A percentile compares a stretch with the other conserved stretches of the same genome.
These are phyloP conservation scores for Drosophila watanabei DNA, from an alignment of 1,140 invertebrate species.

Conservation along the genomic window DNA sequence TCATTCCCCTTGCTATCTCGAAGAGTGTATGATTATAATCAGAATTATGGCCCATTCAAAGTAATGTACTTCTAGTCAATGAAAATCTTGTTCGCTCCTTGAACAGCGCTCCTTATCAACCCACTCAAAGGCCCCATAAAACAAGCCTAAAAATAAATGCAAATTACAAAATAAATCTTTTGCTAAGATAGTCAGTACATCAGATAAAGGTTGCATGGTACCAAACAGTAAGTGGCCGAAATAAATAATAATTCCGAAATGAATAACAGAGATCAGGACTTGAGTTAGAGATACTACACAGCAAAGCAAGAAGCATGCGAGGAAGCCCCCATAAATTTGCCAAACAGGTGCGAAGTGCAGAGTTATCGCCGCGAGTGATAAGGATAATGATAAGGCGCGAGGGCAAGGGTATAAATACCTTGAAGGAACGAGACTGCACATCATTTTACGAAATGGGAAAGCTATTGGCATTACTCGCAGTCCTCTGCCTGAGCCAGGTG, in stretches of 20 bases:
- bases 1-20: slow-evolving; percentile 5
- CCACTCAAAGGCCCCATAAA: not conserved
- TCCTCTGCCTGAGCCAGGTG: slow-evolving; percentile 49
- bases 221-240: not conserved
- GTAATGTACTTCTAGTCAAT: slow-evolving; percentile 35
- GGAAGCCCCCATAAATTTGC: slow-evolving; percentile 45
- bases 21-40: not conserved
- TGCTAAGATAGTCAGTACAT: not conserved
- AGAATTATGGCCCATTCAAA: slow-evolving; percentile 19
- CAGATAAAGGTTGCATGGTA: not conserved
- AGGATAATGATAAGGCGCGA: slow-evolving; percentile 19
- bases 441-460: slow-evolving; percentile 61
- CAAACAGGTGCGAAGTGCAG: slow-evolving; percentile 21
- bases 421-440: not conserved
- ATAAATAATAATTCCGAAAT: not conserved
- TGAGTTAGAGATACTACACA: slow-evolving; percentile 18
- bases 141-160: slow-evolving; percentile 7
- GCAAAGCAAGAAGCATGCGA: slow-evolving; percentile 19
- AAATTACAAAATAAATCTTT: slow-evolving; percentile 10
- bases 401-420: slow-evolving; percentile 47
- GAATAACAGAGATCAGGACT: not conserved
- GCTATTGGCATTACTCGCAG: slow-evolving; percentile 43
- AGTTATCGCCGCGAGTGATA: slow-evolving; percentile 20
- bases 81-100: slow-evolving; percentile 16
- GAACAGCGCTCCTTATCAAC: slow-evolving; percentile 15